Evolutionary conservation across 2,797 vertebrate species (phyloP), one percentile per base, ranked within the genome.

Genomic region (Megaceryle alcyon): DNA sequence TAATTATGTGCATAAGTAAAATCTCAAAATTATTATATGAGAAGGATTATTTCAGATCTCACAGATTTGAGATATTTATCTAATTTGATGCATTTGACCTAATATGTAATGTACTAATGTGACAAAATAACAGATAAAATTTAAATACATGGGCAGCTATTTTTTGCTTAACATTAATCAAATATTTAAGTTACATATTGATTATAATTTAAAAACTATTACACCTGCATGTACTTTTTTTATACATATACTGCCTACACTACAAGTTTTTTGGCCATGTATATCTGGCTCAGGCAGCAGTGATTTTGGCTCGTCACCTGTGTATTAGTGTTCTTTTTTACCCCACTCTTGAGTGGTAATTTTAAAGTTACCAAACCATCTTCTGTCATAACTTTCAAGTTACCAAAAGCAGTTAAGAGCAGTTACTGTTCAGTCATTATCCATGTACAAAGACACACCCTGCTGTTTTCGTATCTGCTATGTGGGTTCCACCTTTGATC

Each of bases 391-490:
- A 49, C 33, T 84, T 65, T 59, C n/a, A 84, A 88, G 73, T 61
- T 59, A 79, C 10, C 48, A 69, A 54, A 82, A 88, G 57, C 41
- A 77, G 28, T n/a, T 46, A 63, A 37, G 12, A 54, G 43, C 33
- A 54, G 48, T n/a, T 86, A 70, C 14, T 39, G 28, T 49, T 29
- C 60, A 57, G 35, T 39, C 41, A 26, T 23, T 60, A 60, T 43
- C 48, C 8, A 1, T 10, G 14, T 31, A 80, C 59, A 82, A 54
- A 84, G n/a, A 82, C 98, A 96, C 98, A 99, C 99, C 99, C 99
- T n/a, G 99, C 99, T 11, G 99, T 99, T 87, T 99, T 99, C 10
- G 99, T 98, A 96, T 99, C 99, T 4, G 99, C 99, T 5, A 98
- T 97, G 95, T 99, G 98, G 86, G 93, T 98, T 82, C 99, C 99